phyloP scores from a whole-genome alignment of 2,797 vertebrate species.

The Darevskia mixta region DNA sequence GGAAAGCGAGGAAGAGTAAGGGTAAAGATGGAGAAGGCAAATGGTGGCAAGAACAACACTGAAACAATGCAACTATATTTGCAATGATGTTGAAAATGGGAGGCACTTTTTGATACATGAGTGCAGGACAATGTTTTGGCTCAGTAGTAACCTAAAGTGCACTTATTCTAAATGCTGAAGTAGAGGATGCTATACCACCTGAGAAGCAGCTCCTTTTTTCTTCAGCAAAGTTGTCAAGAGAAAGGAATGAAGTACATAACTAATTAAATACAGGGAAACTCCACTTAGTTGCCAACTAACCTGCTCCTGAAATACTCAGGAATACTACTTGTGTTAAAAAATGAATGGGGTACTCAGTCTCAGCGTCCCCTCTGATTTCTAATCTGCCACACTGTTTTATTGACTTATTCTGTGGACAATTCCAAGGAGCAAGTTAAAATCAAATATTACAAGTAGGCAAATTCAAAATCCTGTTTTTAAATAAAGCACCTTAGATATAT shows the following conservation, averaged over 20 bases:
- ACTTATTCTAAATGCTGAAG: background rate
- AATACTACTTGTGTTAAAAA: background rate
- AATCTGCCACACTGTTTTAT: background rate
- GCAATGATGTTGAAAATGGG: background rate
- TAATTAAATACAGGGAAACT: background rate
- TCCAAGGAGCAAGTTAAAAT: background rate
- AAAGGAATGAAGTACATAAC: background rate
- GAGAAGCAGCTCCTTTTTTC: background rate
- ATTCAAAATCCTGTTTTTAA: background rate
- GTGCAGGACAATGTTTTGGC: background rate
- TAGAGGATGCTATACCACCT: no score
- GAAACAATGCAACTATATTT: background rate
- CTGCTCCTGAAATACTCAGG: background rate
- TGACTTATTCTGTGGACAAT: background rate
- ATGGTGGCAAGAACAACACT: background rate
- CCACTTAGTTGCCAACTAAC: background rate
- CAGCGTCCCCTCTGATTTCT: background rate
- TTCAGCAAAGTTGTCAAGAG: background rate
- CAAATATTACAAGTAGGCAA: background rate
- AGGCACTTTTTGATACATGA: background rate
- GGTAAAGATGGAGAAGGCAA: background rate
- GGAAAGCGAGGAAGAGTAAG: background rate
- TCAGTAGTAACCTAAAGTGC: background rate
- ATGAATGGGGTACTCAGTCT: background rate
- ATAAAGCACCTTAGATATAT: background rate